Conservation (phyloP, 23 tunicate genomes). For the Trididemnum nubilum region DNA sequence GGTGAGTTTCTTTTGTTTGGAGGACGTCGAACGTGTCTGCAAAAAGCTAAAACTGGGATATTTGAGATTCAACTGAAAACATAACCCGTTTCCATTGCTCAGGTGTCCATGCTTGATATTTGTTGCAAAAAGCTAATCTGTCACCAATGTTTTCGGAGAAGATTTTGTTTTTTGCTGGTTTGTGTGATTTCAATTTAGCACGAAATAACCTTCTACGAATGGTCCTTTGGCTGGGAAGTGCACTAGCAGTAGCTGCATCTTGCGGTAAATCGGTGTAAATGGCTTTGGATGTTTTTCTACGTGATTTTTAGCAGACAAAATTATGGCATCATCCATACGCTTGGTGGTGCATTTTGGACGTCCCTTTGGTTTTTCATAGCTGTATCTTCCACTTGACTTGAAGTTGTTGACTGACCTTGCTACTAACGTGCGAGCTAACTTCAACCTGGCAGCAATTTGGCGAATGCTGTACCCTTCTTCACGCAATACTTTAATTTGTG, state of each 20-base stretch:
- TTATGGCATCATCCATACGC: slow-evolving; percentile 24
- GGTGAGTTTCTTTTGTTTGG: no score
- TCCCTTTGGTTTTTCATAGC: slow-evolving; percentile 12
- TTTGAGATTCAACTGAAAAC: not conserved
- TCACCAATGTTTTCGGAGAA: no score
- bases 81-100: slow-evolving; percentile 13
- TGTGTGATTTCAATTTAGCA: slow-evolving; percentile 11
- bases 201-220: slow-evolving; percentile 12
- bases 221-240: slow-evolving; percentile 7
- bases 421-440: slow-evolving; percentile 11
- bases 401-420: slow-evolving; percentile 30
- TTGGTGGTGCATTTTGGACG: slow-evolving; percentile 22
- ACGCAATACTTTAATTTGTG: slow-evolving; percentile 6
- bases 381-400: slow-evolving; percentile 21
- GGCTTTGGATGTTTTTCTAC: slow-evolving; percentile 8
- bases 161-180: not conserved
- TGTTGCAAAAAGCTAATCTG: no score
- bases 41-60: slow-evolving; percentile 2
- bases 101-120: no score
- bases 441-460: slow-evolving; percentile 30
- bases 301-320: slow-evolving; percentile 23
- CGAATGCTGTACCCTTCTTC: slow-evolving; percentile 29
- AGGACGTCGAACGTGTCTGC: slow-evolving; percentile 9
- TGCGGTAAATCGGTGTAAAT: slow-evolving; percentile 13
- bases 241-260: no score